Conservation (phyloP, 2,113 vertebrate species). For the Thunnus thynnus region DNA sequence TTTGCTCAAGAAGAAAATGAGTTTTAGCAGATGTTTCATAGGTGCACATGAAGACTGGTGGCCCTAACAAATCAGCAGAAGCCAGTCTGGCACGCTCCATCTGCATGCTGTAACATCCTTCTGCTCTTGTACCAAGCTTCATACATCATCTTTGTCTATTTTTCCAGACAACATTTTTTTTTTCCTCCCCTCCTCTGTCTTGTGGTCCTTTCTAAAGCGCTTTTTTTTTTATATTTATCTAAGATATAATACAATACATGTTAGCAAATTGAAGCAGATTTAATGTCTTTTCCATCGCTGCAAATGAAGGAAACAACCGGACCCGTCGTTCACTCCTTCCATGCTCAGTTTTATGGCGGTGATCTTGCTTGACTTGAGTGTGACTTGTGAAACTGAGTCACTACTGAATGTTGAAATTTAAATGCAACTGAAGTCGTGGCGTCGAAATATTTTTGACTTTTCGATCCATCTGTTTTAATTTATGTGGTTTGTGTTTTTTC, state of each 20-base stretch:
- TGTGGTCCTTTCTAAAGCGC: not conserved
- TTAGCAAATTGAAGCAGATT: not conserved
- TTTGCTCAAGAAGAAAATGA: not conserved
- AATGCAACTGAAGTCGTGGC: too few species aligned
- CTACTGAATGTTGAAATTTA: too few species aligned
- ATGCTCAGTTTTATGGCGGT: too few species aligned
- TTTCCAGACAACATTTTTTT: not conserved
- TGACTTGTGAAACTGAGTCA: too few species aligned
- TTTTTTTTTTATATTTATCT: not conserved
- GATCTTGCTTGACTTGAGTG: too few species aligned
- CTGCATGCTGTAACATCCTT: conserved; percentile 1
- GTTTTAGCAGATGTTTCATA: conserved; percentile 37
- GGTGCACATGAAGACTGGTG: conserved; percentile 6
- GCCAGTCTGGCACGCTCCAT: not conserved
- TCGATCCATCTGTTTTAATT: too few species aligned
- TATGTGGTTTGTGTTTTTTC: too few species aligned
- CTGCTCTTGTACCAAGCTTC: not conserved
- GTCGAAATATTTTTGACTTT: too few species aligned
- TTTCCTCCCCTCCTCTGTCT: not conserved
- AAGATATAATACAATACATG: too few species aligned
- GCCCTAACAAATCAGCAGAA: conserved; percentile 27
- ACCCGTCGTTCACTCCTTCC: too few species aligned
- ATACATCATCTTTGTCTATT: not conserved
- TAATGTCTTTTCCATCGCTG: too few species aligned
- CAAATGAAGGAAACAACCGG: too few species aligned